Base-by-base conservation (phyloP, 2,888 invertebrate species). In the Eupeodes luniger region DNA sequence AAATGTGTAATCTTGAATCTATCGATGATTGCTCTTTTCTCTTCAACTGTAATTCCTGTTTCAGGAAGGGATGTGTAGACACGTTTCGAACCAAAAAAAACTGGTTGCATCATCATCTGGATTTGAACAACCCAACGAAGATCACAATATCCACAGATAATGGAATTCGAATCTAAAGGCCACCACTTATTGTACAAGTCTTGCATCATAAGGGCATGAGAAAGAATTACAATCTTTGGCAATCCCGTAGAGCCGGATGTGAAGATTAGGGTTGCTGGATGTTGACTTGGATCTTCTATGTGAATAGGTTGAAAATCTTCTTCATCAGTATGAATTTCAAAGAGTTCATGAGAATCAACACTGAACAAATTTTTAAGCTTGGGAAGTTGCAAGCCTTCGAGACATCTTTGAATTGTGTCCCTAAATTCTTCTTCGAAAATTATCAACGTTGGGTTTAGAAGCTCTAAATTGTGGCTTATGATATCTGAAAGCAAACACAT, bases 201-300 rank as follows among this genome's bases (percentile, higher is more conserved):
- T 36, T 57, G 55, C 16, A 57, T 66, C 59, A 89, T 62, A 0
- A 84, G 40, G 1, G 86, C 79, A 47, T 89, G 89, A 14, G 81
- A 85, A 2, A 89, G 70, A 57, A 84, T 62, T 11, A 79, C 84
- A 16, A 77, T 81, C 19, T 89, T 89, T 7, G 89, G 89, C 34
- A 85, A 40, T 9, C 86, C 89, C 0, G 89, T 89, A 1, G 89
- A 80, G 9, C 89, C 89, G 3, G 89, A 89, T 5, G 89, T 89
- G 16, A 89, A 79, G 10, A 89, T 70, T 11, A 89, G 49, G 36
- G 81, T 64, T 4, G 86, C 89, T 2, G 81, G 74, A 16, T 84
- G 67, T 19, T 7, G 4, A 27, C 77, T 40, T 5, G 89, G 86
- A 6, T 89, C 72, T 80, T 86, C 34, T 79, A 55, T 14, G 72